Percentiles rank a stretch among this genome's conserved stretches.
Evolutionary conservation across 2,113 vertebrate genomes (phyloP).

Genomic region (Dicerorhinus sumatrensis): DNA sequence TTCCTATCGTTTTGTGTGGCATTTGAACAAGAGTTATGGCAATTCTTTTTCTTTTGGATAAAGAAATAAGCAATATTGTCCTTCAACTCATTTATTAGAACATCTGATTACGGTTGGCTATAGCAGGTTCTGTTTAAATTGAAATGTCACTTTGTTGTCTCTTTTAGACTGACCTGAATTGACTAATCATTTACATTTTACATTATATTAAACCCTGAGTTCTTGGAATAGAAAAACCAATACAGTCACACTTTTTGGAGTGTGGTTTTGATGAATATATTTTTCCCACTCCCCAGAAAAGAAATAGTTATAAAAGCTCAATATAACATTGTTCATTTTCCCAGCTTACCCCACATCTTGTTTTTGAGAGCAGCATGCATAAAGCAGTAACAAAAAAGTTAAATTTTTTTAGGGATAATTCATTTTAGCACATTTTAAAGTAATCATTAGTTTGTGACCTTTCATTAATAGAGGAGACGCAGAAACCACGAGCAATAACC

Average conservation of each 20-base stretch:
- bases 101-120: conserved; percentile 44
- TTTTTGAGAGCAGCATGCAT: neutral
- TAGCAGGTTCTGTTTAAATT: conserved; percentile 49
- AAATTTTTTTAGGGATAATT: neutral
- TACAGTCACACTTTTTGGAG: neutral
- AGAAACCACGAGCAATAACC: conserved; percentile 31
- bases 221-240: conserved; percentile 11
- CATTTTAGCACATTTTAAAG: conserved; percentile 26
- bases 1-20: neutral
- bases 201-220: conserved; percentile 54
- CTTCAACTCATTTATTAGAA: conserved; percentile 53
- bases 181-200: conserved; percentile 67
- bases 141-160: conserved; percentile 59
- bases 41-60: conserved; percentile 35
- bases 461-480: neutral
- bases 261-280: conserved; percentile 26
- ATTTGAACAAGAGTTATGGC: conserved; percentile 44
- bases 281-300: neutral
- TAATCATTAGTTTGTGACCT: conserved; percentile 41
- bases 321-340: conserved; percentile 19
- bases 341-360: neutral
- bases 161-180: conserved; percentile 62
- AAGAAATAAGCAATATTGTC: neutral
- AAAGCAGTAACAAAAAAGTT: neutral
- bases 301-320: conserved; percentile 30